Evolutionary conservation across 1,140 invertebrate genomes (phyloP), one percentile per base, ranked within the genome.

Genomic region (Neuroterus valhalla): DNA sequence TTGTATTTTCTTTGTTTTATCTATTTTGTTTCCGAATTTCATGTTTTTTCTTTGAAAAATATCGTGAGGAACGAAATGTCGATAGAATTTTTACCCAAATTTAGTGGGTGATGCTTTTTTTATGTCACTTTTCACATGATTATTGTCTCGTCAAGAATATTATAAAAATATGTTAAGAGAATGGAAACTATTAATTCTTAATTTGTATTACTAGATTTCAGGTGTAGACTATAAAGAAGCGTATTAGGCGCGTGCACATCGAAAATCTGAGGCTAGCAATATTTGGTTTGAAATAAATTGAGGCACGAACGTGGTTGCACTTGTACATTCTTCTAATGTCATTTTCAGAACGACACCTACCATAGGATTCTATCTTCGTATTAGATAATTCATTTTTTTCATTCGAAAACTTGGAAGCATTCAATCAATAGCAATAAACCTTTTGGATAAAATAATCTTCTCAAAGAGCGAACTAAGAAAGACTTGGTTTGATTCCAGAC

Each of bases 221-320:
- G 26, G 44, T 43, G 19, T 68, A 23, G 26, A 69, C 67, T 74
- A 67, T 48, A 45, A 62, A 69, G 46, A 71, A 66, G 68, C 72
- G 50, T 69, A 55, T 66, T 21, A 55, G 48, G 46, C 45, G 45
- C 52, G 71, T 66, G 45, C 62, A 67, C 23, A 66, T 44, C 66
- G 50, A 62, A 31, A 71, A 17, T 71, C 69, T 50, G 26, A 38
- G 26, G 55, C 26, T 62, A 62, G 46, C 46, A 31, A 52, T 52
- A 62, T 62, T 62, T 62, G 55, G 55, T 62, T 62, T 62, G 55
- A 62, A 62, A 12, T 78, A 83, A 82, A 77, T 83, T 80, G 81
- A 82, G 78, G 76, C 82, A 83, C 81, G 74, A 79, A 78, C 68
- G 74, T 81, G 78, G 75, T 78, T 81, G 73, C 72, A 77, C 70